Evolutionary conservation across 2,797 vertebrate species (phyloP), one percentile per base, ranked within the genome.

Genomic region (Pogoniulus pusillus): DNA sequence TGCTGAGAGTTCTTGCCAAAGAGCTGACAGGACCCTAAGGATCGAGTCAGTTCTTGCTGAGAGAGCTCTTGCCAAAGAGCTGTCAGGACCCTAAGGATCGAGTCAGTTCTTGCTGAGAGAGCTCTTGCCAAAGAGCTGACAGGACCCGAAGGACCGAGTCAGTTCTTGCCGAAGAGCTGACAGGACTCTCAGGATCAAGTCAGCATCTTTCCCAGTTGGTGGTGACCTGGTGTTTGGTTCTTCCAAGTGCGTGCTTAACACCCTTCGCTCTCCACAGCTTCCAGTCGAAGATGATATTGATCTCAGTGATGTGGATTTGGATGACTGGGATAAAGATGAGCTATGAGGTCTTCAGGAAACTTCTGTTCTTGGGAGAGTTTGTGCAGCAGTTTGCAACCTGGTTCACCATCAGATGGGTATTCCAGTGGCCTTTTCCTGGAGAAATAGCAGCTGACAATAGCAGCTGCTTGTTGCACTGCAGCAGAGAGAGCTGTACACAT

Each of bases 211-310:
- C 26, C 6, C 35, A 60, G 29, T 79, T 9, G 1, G 54, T 12
- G 75, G 35, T 79, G 32, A 68, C 16, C 13, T 10, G 3, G 4
- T 59, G 54, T 70, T 73, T 49, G 39, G n/a, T 0, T 0, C 37
- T 87, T 76, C 35, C 60, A 37, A 91, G 75, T 1, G 0, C 2
- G 5, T 71, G 45, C 72, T 84, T 8, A 68, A 82, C 90, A 55
- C 57, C 6, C 27, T 91, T 60, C 39, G 30, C 93, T 68, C 80
- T 57, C 53, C 32, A 45, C 97, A 99, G 99, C 98, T 99, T 94
- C 99, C 99, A 1, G 96, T 96, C 91, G 99, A 99, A 97, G 99
- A 99, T 5, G 98, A 99, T 29, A 98, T 99, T 39, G 99, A 99
- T 96, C 98, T 99, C 94, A 99, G 98, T 8, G 99, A 99, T 6